A percentile compares a stretch with the other conserved stretches of the same genome.
These are phyloP conservation scores for Chionomys nivalis DNA, from an alignment of 2,113 vertebrate genomes.

Conservation along the genomic window DNA sequence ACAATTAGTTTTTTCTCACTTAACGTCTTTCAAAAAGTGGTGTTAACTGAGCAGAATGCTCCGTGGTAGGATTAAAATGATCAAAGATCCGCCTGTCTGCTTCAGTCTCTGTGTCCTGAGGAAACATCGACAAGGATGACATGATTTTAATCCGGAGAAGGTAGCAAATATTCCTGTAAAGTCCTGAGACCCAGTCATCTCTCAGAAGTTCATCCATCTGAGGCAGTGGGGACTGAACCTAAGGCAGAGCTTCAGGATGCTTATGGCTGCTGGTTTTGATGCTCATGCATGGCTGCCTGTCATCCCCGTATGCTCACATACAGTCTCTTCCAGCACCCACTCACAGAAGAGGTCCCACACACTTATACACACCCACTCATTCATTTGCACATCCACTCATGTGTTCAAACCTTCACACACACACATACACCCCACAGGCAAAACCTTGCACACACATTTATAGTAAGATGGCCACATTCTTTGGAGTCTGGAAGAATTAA, in stretches of 20 bases:
- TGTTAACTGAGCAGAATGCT: neutral
- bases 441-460: too few relatives aligned
- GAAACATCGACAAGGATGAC: neutral
- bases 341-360: neutral
- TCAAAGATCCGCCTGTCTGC: neutral
- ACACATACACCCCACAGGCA: neutral
- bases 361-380: neutral
- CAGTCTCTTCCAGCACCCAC: neutral
- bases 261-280: rapidly evolving
- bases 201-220: neutral
- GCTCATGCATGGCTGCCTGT: neutral
- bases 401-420: too few relatives aligned
- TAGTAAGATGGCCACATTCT: neutral
- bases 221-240: neutral
- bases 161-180: neutral
- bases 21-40: neutral
- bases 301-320: neutral
- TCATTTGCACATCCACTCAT: neutral
- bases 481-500: neutral
- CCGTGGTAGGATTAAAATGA: neutral
- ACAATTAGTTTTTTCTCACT: neutral
- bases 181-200: neutral
- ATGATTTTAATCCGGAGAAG: neutral
- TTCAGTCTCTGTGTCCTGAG: neutral
- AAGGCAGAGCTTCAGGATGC: neutral